phyloP scores from a whole-genome alignment of 2,888 invertebrate genomes.

The Sphaeridia pumilis region DNA sequence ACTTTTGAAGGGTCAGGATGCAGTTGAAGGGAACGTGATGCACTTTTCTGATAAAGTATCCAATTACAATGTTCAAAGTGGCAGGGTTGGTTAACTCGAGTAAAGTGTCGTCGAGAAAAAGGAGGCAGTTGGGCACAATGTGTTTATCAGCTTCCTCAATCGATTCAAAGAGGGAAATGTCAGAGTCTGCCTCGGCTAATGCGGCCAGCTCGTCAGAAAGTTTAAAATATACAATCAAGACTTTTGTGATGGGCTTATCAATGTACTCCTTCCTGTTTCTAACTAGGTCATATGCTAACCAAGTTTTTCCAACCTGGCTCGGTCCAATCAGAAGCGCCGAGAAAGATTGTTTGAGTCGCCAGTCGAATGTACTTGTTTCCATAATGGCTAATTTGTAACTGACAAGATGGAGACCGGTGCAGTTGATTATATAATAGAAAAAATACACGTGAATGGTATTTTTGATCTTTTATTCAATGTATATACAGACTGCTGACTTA shows the following conservation, averaged over 20 bases:
- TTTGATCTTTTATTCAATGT: not conserved
- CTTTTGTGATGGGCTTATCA: not conserved
- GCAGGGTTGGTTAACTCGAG: not conserved
- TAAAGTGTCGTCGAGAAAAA: not conserved
- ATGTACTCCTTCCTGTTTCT: not conserved
- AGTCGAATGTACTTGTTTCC: not conserved
- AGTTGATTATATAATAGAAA: too few relatives aligned
- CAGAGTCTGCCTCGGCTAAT: not conserved
- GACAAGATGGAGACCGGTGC: too few relatives aligned
- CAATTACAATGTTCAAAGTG: not conserved
- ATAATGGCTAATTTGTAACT: not conserved
- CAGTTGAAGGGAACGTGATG: not conserved
- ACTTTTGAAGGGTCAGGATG: not conserved
- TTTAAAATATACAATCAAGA: not conserved
- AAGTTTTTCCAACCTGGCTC: not conserved
- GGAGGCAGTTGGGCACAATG: not conserved
- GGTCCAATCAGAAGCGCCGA: not conserved
- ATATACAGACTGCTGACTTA: not conserved
- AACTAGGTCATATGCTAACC: not conserved
- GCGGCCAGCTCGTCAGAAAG: not conserved
- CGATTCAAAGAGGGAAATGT: not conserved
- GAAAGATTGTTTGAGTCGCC: not conserved
- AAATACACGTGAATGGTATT: too few relatives aligned
- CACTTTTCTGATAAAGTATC: not conserved
- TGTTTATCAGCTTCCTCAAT: not conserved